Conservation (phyloP, 2,113 vertebrate species). For the Sphaerodactylus townsendi region DNA sequence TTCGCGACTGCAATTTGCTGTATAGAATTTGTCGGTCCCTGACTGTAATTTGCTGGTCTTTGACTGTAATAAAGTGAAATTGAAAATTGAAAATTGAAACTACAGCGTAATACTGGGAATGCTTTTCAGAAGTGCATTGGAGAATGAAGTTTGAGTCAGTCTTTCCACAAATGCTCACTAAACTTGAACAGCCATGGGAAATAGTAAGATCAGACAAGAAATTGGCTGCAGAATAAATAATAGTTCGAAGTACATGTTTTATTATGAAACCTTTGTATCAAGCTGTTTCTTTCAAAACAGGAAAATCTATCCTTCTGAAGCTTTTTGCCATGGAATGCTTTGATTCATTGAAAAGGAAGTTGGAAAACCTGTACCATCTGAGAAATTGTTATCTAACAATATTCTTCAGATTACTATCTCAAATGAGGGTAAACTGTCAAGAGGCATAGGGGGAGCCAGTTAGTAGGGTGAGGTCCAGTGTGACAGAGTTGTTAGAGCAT, state of each 20-base stretch:
- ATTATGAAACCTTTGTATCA: neutral
- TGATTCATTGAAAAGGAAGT: neutral
- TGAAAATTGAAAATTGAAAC: no score
- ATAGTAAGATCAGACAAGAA: neutral
- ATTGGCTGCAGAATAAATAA: neutral
- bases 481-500: no score
- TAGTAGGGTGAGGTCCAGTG: neutral
- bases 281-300: neutral
- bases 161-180: neutral
- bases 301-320: no score
- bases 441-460: neutral
- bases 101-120: neutral
- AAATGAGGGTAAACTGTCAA: neutral
- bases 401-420: neutral
- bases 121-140: neutral
- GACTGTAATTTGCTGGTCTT: no score
- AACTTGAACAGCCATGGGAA: neutral
- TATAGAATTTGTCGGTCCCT: no score
- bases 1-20: no score
- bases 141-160: neutral
- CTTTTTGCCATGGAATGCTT: neutral
- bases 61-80: no score
- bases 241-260: neutral
- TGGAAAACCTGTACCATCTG: neutral
- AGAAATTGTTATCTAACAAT: neutral